These are phyloP conservation scores for Leptinotarsa tumamoca DNA, from an alignment of 2,888 invertebrate species.

Conservation along the genomic window DNA sequence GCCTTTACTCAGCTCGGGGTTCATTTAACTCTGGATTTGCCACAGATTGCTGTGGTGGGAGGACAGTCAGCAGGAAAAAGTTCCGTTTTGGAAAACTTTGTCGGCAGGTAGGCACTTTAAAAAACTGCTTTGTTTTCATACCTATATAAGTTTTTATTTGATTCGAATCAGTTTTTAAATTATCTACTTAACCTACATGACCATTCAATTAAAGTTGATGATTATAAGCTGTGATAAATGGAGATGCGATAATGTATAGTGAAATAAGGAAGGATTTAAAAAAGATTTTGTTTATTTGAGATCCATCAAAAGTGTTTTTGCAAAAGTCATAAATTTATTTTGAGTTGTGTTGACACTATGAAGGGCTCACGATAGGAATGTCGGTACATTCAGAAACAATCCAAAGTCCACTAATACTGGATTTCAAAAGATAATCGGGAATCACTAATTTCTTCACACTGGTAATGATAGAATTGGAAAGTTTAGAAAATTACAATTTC, in stretches of 20 bases:
- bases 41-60: constrained; percentile 99
- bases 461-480: no score
- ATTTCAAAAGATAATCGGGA: no score
- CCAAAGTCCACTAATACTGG: no score
- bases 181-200: neutral
- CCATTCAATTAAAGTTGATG: neutral
- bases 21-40: constrained; percentile 97
- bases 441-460: no score
- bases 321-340: no score
- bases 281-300: no score
- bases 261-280: neutral
- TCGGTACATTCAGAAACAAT: no score
- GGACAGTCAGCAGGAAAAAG: constrained; percentile 99
- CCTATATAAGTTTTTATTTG: no score
- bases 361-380: no score
- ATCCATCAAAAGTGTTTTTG: no score
- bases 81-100: constrained; percentile 99
- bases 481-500: no score
- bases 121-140: neutral
- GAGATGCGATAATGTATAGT: neutral
- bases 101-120: constrained; percentile 83
- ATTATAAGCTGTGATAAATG: constrained; percentile 1
- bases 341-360: no score
- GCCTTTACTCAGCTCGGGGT: constrained; percentile 98
- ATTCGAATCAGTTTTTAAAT: neutral